Evolutionary conservation across 2,113 vertebrate genomes (phyloP).

Genomic region (Myotis davidii): DNA sequence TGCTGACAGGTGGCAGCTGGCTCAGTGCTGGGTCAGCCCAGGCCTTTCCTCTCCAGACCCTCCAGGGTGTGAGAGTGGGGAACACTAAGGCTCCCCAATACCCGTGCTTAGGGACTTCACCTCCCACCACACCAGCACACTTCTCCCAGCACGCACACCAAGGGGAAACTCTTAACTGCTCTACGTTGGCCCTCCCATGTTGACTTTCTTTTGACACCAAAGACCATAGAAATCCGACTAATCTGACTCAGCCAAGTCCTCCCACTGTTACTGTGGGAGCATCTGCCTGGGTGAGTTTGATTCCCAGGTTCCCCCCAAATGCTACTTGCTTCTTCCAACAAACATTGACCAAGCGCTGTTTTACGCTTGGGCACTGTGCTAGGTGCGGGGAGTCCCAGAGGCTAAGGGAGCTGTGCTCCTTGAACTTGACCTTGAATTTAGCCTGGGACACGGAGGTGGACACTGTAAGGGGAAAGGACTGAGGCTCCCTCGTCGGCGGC

Average conservation of each 20-base stretch:
- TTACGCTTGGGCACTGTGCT: background rate
- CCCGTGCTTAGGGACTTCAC: background rate
- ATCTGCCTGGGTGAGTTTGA: background rate
- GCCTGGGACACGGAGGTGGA: background rate
- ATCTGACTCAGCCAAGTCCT: background rate
- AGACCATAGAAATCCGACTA: background rate
- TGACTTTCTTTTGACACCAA: background rate
- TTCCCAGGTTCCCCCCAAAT: background rate
- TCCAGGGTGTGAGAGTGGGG: background rate
- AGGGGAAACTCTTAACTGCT: background rate
- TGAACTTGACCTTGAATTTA: slow-evolving; percentile 45
- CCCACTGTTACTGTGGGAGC: background rate
- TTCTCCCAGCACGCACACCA: background rate
- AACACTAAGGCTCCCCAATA: background rate
- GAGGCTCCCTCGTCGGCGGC: background rate
- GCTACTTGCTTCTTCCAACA: background rate
- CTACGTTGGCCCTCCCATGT: background rate
- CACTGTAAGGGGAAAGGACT: background rate
- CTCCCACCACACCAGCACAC: fast-evolving
- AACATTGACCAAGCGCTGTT: background rate
- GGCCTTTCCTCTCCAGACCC: background rate
- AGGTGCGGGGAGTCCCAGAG: background rate
- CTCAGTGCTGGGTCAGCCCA: background rate
- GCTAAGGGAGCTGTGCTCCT: background rate
- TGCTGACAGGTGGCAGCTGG: background rate